phyloP scores from a whole-genome alignment of 1,140 invertebrate genomes.

The Trachymyrmex cornetzi region DNA sequence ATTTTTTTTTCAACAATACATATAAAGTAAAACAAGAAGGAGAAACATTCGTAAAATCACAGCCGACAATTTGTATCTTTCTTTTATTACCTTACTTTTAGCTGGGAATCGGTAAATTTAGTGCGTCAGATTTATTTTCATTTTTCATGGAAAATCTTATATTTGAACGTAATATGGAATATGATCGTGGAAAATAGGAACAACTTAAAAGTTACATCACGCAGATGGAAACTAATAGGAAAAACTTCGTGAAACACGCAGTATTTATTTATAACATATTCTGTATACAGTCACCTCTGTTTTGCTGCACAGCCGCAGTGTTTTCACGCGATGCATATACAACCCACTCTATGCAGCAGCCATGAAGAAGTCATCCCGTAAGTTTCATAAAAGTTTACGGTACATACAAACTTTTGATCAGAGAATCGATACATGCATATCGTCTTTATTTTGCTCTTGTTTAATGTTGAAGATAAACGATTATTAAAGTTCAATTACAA shows the following conservation, averaged over 20 bases:
- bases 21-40: background rate
- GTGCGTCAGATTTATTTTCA: constrained; percentile 44
- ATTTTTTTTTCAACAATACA: background rate
- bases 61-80: background rate
- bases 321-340: constrained; percentile 38
- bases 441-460: background rate
- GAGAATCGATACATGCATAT: background rate
- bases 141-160: constrained; percentile 18
- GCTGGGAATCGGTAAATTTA: constrained; percentile 16
- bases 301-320: constrained; percentile 40
- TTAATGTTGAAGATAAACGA: background rate
- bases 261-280: constrained; percentile 66
- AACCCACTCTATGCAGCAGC: constrained; percentile 5
- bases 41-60: background rate
- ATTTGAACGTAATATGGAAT: constrained; percentile 19
- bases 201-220: constrained; percentile 58
- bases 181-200: constrained; percentile 23
- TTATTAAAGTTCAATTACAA: constrained; percentile 16
- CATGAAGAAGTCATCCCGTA: constrained; percentile 65
- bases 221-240: constrained; percentile 6
- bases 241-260: constrained; percentile 35
- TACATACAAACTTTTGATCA: constrained; percentile 59
- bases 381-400: constrained; percentile 68
- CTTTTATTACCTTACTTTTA: background rate
- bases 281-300: constrained; percentile 46